These are phyloP conservation scores for Pseudorhombus dupliciocellatus DNA, from an alignment of 2,113 vertebrate species.

Conservation along the genomic window DNA sequence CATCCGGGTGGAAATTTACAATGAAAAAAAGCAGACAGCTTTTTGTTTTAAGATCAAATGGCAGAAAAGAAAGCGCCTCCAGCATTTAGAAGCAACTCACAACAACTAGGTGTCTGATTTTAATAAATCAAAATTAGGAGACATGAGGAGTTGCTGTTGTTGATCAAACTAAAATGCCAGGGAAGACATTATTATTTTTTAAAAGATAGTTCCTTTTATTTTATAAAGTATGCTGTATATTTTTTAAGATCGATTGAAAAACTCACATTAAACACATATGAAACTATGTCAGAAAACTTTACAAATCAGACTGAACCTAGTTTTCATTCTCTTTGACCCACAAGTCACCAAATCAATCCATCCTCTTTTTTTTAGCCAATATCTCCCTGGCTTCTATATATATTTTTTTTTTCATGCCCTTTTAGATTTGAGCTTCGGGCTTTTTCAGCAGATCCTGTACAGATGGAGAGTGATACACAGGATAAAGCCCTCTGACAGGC, in stretches of 20 bases:
- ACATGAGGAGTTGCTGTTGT: neutral
- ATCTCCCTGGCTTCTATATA: neutral
- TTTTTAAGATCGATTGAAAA: too few relatives aligned
- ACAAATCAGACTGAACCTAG: neutral
- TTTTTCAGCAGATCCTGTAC: conserved; percentile 7
- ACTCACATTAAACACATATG: too few relatives aligned
- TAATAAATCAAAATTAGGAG: conserved; percentile 32
- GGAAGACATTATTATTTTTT: too few relatives aligned
- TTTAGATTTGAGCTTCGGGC: conserved; percentile 29
- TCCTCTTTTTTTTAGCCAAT: neutral
- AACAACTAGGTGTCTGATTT: conserved; percentile 10
- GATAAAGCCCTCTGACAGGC: conserved; percentile 72
- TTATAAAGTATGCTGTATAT: too few relatives aligned
- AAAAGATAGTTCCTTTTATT: neutral
- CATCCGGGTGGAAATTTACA: too few relatives aligned
- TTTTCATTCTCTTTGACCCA: neutral
- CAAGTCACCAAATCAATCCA: neutral
- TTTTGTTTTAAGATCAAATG: conserved; percentile 62
- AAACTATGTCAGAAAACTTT: neutral
- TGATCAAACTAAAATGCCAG: too few relatives aligned
- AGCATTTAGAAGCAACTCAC: conserved; percentile 28
- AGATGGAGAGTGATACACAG: conserved; percentile 50
- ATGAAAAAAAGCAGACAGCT: conserved; percentile 46
- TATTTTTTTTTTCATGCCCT: conserved; percentile 4
- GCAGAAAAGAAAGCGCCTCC: conserved; percentile 30